Percentiles rank a stretch among this genome's conserved stretches.
These are phyloP conservation scores for Eurystomus gularis DNA, from an alignment of 2,113 vertebrate species.

Conservation along the genomic window DNA sequence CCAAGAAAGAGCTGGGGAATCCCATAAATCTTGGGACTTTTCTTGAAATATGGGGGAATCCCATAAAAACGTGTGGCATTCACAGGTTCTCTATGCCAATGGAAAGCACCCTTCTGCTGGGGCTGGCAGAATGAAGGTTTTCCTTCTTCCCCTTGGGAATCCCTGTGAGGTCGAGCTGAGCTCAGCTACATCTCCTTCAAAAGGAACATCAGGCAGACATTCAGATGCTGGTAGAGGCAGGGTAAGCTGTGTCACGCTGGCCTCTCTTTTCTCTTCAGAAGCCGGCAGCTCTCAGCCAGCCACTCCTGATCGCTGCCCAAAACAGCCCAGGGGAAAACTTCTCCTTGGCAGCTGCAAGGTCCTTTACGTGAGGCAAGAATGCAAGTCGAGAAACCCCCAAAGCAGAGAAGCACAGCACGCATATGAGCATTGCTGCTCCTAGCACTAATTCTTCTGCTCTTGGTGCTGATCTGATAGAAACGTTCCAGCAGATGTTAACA, in stretches of 20 bases:
- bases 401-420: neutral
- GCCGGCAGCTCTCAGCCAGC: neutral
- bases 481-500: neutral
- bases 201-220: neutral
- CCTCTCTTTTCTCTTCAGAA: neutral
- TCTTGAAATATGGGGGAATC: neutral
- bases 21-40: neutral
- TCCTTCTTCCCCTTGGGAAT: conserved; percentile 31
- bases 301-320: neutral
- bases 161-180: neutral
- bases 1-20: neutral
- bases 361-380: neutral
- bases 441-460: neutral
- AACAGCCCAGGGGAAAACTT: neutral
- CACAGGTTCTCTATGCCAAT: neutral
- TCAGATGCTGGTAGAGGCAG: neutral
- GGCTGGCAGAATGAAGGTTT: neutral
- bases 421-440: neutral
- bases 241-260: neutral
- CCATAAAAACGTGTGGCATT: neutral
- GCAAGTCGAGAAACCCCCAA: neutral
- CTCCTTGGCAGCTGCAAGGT: conserved; percentile 16
- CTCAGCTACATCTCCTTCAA: neutral
- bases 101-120: neutral
- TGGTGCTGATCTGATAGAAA: neutral